Percentiles rank a stretch among this genome's conserved stretches.
These are phyloP conservation scores for Clostera curtula DNA, from an alignment of 2,888 invertebrate species.

Conservation along the genomic window DNA sequence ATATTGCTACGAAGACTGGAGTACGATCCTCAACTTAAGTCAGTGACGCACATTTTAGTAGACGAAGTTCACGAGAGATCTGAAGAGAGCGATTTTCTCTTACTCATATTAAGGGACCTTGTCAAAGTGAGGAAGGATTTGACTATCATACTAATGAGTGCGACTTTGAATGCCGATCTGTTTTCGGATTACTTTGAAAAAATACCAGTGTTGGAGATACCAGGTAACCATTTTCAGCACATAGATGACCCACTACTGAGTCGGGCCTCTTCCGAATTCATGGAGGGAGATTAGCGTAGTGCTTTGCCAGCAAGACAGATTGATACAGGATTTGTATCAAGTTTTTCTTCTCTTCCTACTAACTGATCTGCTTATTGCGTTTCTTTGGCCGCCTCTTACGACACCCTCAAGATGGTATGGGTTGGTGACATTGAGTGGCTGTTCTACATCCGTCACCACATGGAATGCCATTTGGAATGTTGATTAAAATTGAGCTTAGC, in stretches of 20 bases:
- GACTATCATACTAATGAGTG: constrained; percentile 93
- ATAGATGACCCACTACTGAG: no score
- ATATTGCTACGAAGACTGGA: constrained; percentile 89
- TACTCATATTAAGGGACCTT: constrained; percentile 87
- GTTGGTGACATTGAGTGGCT: no score
- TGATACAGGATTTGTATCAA: no score
- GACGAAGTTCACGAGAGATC: constrained; percentile 97
- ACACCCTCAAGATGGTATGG: no score
- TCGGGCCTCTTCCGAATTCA: no score
- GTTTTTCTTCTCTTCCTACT: no score
- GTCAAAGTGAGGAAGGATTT: constrained; percentile 82
- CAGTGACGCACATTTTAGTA: constrained; percentile 88
- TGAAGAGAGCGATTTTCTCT: constrained; percentile 91
- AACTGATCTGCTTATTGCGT: no score
- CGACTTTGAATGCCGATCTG: constrained; percentile 89
- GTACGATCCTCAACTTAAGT: constrained; percentile 82
- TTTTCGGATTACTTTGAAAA: constrained; percentile 89
- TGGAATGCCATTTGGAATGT: no score
- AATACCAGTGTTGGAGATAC: constrained; percentile 86
- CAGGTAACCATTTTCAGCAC: constrained; percentile 76
- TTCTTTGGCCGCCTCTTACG: no score
- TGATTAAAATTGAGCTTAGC: neutral
- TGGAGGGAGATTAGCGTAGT: no score
- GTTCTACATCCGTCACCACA: no score
- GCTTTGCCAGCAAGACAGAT: no score